phyloP scores from a whole-genome alignment of 2,113 vertebrate genomes.

The Panthera tigris region DNA sequence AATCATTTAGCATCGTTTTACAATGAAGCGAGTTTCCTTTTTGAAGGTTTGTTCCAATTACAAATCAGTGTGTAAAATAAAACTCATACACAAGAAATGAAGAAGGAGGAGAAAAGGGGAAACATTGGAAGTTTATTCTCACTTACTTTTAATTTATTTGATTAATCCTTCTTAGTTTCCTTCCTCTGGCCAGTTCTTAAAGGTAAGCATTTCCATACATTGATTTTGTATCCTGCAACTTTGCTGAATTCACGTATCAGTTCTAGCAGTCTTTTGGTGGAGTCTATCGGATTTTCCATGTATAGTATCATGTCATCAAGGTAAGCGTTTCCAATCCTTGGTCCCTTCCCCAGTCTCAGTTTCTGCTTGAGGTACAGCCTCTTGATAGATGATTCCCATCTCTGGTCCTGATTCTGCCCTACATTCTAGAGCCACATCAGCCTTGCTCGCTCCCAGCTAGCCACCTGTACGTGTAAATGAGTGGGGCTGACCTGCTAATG shows the following conservation, averaged over 20 bases:
- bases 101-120: background rate
- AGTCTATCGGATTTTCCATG: too few relatives aligned
- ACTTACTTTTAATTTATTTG: background rate
- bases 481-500: background rate
- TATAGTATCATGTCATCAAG: too few relatives aligned
- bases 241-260: too few relatives aligned
- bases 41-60: constrained; percentile 4
- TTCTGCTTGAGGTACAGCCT: background rate
- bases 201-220: background rate
- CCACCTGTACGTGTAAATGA: too few relatives aligned
- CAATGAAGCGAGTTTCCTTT: background rate
- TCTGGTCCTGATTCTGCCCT: background rate
- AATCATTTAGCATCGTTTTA: background rate
- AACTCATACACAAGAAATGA: background rate
- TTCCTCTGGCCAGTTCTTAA: background rate
- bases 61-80: constrained; percentile 41
- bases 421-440: background rate
- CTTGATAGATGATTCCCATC: background rate
- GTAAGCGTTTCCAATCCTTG: background rate
- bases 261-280: too few relatives aligned
- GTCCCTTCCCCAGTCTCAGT: background rate
- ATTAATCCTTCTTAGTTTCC: background rate
- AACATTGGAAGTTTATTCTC: background rate
- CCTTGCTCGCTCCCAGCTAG: background rate
- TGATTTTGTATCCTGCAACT: too few relatives aligned